Percentiles rank a stretch among this genome's conserved stretches.
phyloP scores from a whole-genome alignment of 2,797 vertebrate species.

The Hydrolagus colliei region DNA sequence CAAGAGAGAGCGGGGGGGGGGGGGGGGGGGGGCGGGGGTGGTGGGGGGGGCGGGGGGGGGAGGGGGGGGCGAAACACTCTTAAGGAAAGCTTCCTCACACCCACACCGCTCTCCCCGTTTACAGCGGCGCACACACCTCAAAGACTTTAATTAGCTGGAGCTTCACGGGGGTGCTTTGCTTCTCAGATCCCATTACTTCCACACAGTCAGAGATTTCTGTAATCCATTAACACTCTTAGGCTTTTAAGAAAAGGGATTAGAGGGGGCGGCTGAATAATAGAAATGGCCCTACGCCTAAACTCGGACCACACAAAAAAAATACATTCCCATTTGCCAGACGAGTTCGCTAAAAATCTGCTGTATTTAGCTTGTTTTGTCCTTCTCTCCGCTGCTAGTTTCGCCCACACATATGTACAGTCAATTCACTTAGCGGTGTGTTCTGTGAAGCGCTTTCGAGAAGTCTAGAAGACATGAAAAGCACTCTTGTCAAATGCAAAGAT shows the following conservation, averaged over 20 bases:
- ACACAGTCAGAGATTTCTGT: slow-evolving; percentile 24
- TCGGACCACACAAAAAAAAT: slow-evolving; percentile 2
- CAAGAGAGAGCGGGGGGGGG: not conserved
- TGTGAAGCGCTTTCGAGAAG: too few species aligned
- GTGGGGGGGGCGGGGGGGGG: too few species aligned
- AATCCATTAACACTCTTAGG: slow-evolving; percentile 31
- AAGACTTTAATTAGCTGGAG: slow-evolving; percentile 28
- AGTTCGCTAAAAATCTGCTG: not conserved
- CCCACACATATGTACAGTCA: too few species aligned
- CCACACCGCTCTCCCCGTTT: slow-evolving; percentile 13
- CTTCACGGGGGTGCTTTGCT: slow-evolving; percentile 3
- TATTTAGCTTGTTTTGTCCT: too few species aligned
- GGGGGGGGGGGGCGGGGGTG: too few species aligned
- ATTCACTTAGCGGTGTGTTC: too few species aligned
- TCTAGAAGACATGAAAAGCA: too few species aligned
- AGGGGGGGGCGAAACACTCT: not conserved
- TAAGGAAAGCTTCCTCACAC: slow-evolving; percentile 13
- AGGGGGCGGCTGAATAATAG: not conserved
- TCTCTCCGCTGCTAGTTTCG: too few species aligned
- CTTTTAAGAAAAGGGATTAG: slow-evolving; percentile 30
- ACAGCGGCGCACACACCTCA: slow-evolving; percentile 1
- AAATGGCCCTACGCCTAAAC: not conserved
- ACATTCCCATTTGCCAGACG: not conserved
- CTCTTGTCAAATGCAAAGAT: too few species aligned
- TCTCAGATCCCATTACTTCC: slow-evolving; percentile 20